Evolutionary conservation across 2,888 invertebrate species (phyloP), one percentile per base, ranked within the genome.

Genomic region (Parnassius glacialis): DNA sequence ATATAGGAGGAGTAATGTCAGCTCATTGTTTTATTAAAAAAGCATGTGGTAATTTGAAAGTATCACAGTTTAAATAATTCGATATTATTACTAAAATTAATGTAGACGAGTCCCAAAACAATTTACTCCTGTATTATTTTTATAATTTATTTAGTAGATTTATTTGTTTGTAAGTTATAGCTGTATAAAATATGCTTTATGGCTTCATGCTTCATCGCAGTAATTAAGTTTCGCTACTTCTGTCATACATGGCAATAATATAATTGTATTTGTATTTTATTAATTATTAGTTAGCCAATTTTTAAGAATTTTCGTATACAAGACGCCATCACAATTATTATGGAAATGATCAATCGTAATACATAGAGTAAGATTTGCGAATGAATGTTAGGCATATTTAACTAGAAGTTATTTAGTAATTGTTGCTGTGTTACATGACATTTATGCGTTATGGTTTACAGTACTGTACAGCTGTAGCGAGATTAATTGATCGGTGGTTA

Each of bases 251-350:
- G 76, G 81, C 82, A 82, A 84, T 83, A 84, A 77, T 75, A 79
- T 80, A 73, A 78, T 80, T 83, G 75, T 86, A 84, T 80, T 82
- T 78, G 74, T 83, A 80, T 80, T 79, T 78, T 81, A 83, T 79
- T 72, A 73, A 62, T 54, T 57, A 69, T 82, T 89, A 89, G 87
- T 84, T 90, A 90, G 89, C 85, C 81, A 89, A 90, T 87, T 85
- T 58, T 79, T 81, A 81, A 83, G 81, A 81, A 79, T 67, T 71
- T 76, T 74, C 70, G 69, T 79, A 78, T 79, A 75, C 67, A 77
- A 79, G 79, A 71, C 83, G 85, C 85, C 90, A 90, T 90, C 90
- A 90, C 90, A 90, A 89, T 86, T 77, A 77, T 77, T 74, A 74
- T 64, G 68, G 75, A 80, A 79, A 79, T 77, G 76, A 81, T 82